Conservation (phyloP, 2,113 vertebrate genomes). For the Lepus europaeus region DNA sequence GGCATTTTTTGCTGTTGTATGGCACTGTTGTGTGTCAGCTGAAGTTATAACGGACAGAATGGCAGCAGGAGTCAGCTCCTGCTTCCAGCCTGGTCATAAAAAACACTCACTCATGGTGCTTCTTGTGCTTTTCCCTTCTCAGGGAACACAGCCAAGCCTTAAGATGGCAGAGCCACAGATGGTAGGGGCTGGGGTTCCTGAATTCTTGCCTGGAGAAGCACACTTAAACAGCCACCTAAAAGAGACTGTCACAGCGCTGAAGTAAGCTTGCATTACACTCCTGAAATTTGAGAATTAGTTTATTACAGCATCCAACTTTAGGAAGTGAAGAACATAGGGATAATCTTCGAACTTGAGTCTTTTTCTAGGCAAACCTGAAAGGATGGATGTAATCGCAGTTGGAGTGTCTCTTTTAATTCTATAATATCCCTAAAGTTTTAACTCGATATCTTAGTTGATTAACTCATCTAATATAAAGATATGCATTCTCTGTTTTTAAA, state of each 20-base stretch:
- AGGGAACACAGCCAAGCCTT: background rate
- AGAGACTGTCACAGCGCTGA: background rate
- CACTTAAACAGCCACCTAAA: background rate
- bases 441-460: background rate
- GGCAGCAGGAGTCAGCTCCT: background rate
- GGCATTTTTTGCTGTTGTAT: accelerated
- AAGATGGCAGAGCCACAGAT: background rate
- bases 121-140: background rate
- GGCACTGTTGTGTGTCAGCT: no score
- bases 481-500: background rate
- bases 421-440: background rate
- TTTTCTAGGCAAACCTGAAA: background rate
- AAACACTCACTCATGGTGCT: background rate
- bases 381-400: background rate
- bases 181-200: background rate
- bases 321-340: background rate
- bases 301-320: background rate
- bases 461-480: background rate
- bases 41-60: background rate
- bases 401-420: background rate
- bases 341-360: background rate
- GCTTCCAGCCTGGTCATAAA: background rate
- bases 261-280: background rate
- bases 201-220: background rate
- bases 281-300: background rate